Evolutionary conservation across 2,888 invertebrate species (phyloP).

Genomic region (Tridacna crocea): DNA sequence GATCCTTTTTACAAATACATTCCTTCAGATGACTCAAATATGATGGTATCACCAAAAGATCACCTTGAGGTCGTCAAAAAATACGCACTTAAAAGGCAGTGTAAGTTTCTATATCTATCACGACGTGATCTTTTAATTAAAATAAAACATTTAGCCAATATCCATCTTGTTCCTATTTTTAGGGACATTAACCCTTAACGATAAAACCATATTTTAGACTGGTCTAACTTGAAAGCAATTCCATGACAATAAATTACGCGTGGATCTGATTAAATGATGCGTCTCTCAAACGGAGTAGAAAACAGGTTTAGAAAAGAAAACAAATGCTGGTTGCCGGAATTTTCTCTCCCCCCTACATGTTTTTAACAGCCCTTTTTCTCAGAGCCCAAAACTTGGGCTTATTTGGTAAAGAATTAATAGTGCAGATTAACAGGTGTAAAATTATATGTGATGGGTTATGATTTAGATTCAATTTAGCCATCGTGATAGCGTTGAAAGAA

Average conservation of each 20-base stretch:
- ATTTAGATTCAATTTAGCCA: too few relatives aligned
- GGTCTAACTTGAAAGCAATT: background rate
- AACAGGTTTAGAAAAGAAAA: background rate
- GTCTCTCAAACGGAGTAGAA: background rate
- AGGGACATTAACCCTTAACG: background rate
- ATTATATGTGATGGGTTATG: too few relatives aligned
- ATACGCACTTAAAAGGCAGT: too few relatives aligned
- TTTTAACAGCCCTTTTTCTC: background rate
- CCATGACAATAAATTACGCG: background rate
- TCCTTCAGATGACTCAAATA: too few relatives aligned
- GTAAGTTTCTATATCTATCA: too few relatives aligned
- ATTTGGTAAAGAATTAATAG: background rate
- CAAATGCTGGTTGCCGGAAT: background rate
- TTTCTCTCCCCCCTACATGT: background rate
- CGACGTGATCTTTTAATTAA: background rate
- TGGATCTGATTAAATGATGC: background rate
- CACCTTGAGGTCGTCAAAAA: too few relatives aligned
- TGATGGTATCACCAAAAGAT: too few relatives aligned
- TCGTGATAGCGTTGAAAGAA: too few relatives aligned
- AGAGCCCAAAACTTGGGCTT: background rate
- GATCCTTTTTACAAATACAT: too few relatives aligned
- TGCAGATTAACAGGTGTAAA: too few relatives aligned
- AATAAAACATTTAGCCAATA: background rate
- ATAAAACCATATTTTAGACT: background rate
- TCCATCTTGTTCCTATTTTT: background rate